Evolutionary conservation across 2,888 invertebrate species (phyloP).

Genomic region (Pseudococcus viburni): DNA sequence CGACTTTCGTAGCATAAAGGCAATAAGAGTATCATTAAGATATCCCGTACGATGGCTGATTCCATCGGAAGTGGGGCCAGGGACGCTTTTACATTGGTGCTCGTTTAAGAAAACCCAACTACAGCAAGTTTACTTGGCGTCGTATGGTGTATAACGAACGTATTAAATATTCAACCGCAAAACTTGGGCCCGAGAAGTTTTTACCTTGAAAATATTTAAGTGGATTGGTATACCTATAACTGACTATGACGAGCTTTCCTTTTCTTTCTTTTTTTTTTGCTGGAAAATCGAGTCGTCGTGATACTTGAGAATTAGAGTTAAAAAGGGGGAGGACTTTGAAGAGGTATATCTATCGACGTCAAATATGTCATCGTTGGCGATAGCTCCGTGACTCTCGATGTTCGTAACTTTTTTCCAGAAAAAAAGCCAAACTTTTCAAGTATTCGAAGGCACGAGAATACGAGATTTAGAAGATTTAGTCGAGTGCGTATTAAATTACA

Average conservation of each 20-base stretch:
- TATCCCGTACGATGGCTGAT: background rate
- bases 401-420: background rate
- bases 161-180: conserved; percentile 20
- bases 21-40: too few species aligned
- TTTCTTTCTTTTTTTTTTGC: background rate
- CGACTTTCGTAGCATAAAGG: too few species aligned
- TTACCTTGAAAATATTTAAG: conserved; percentile 10
- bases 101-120: background rate
- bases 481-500: background rate
- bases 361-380: background rate
- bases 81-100: background rate
- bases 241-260: background rate
- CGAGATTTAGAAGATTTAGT: background rate
- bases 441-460: background rate
- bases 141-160: background rate
- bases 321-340: background rate
- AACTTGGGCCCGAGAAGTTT: conserved; percentile 27
- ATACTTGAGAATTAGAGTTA: background rate
- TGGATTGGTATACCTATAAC: conserved; percentile 7
- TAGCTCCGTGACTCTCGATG: background rate
- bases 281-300: background rate
- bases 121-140: background rate
- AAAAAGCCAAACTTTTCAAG: background rate
- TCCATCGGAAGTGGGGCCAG: background rate
- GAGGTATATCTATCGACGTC: background rate